Conservation (phyloP, 2,888 invertebrate species). For the Rotaria macrura region DNA sequence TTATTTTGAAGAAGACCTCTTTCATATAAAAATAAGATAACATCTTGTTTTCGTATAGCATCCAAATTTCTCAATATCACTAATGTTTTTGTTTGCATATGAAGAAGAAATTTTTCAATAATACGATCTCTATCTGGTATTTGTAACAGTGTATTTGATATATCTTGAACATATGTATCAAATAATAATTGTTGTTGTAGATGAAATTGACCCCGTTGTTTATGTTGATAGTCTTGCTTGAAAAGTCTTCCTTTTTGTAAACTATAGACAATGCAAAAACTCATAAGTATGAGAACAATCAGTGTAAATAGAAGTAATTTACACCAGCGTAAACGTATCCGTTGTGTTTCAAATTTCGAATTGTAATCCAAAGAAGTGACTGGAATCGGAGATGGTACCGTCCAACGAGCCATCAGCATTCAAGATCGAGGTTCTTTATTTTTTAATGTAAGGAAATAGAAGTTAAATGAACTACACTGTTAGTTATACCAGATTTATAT, state of each 20-base stretch:
- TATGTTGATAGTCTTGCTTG: neutral
- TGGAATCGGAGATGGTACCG: neutral
- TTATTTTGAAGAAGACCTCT: neutral
- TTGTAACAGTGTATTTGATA: neutral
- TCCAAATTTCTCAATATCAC: neutral
- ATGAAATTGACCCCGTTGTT: neutral
- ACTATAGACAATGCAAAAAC: neutral
- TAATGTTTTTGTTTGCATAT: neutral
- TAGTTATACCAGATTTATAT: no score
- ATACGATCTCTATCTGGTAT: neutral
- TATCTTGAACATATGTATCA: neutral
- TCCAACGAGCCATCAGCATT: neutral
- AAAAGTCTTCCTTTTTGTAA: neutral
- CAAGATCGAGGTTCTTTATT: no score
- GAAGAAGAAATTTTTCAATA: neutral
- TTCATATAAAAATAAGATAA: neutral
- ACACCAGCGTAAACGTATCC: neutral
- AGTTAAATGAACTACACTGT: no score
- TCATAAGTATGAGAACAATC: neutral
- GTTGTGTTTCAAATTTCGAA: neutral
- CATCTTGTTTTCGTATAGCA: neutral
- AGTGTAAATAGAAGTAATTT: neutral
- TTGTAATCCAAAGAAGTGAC: neutral
- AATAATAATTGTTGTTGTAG: neutral
- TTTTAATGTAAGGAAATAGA: no score